Base-by-base conservation (phyloP, 2,113 vertebrate genomes). In the Ptilonorhynchus violaceus region DNA sequence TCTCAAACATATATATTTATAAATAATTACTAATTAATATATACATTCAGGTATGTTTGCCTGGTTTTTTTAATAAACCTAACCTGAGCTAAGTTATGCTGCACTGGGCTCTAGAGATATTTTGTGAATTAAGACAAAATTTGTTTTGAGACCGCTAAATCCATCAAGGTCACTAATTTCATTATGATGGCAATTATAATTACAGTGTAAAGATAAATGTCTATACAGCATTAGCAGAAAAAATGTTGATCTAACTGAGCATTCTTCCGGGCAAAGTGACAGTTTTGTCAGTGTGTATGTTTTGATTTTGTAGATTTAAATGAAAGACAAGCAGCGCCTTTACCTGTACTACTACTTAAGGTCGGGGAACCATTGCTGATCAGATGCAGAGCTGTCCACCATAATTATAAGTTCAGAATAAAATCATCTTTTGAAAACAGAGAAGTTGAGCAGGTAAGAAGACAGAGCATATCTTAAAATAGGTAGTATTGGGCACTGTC, bases 321-420 rank as follows among this genome's bases (percentile, higher is more conserved):
- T 76, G 69, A 76, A 88, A 85, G 33, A 74, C 95, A 95, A 56
- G 85, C 41, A 92, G 94, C 97, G 85, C 96, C 98, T 90, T 93
- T 96, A 47, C 96, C 97, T 47, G 93, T 98, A 63, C 78, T 98
- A 39, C 88, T 98, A n/a, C 96, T 98, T 59, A 98, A 97, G 95
- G 96, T 94, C 0, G 98, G 98, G 13, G 98, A 98, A 8, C 98
- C 98, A 12, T 55, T 98, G 70, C 96, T 98, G 95, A 97, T 98
- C 73, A 95, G 98, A 64, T 98, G 98, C 85, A 98, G 96, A 96
- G 98, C 98, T 25, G 35, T 94, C 81, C 73, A 98, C 13, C 42
- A 5, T 16, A 96, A 95, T 66, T 96, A 96, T 10, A 50, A 74
- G 64, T 98, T 98, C 6, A 12, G 88, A 52, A 95, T 98, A 70